Percentiles rank a stretch among this genome's conserved stretches.
These are phyloP conservation scores for Chaetogeoica ovagalla DNA, from an alignment of 2,888 invertebrate genomes.

Conservation along the genomic window DNA sequence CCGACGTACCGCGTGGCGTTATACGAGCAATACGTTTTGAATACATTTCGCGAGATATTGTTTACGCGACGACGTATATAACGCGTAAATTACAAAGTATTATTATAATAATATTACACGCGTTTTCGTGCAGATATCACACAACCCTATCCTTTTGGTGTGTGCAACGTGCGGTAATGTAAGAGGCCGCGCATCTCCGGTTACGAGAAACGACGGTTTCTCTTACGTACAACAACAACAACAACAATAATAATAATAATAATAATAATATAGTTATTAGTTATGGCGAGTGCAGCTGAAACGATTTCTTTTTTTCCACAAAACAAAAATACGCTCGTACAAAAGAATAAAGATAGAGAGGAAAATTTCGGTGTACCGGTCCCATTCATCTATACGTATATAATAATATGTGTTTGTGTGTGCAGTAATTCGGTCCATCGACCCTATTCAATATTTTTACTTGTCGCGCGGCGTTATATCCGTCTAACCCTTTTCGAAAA, in stretches of 20 bases:
- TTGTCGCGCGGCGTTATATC: slow-evolving; percentile 33
- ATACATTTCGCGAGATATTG: no score
- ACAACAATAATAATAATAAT: no score
- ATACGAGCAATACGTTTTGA: no score
- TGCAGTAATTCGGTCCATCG: slow-evolving; percentile 40
- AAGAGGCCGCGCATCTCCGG: slow-evolving; percentile 17
- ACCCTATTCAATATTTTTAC: slow-evolving; percentile 50
- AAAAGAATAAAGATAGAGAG: background rate
- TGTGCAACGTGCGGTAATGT: background rate
- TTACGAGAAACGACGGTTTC: slow-evolving; percentile 7
- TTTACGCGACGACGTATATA: no score
- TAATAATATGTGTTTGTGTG: no score
- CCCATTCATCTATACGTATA: slow-evolving; percentile 24
- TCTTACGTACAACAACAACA: no score
- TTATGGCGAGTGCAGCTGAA: slow-evolving; percentile 41
- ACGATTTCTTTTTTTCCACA: slow-evolving; percentile 30
- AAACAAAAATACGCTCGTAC: background rate
- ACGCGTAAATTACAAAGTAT: no score
- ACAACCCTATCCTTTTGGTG: no score
- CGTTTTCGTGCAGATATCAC: no score
- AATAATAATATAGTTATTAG: no score
- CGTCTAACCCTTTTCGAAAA: slow-evolving; percentile 37
- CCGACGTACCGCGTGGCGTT: no score
- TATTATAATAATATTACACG: no score
- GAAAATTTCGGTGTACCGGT: background rate